phyloP scores from a whole-genome alignment of 2,797 vertebrate species.

The Percopsis omiscomaycus region DNA sequence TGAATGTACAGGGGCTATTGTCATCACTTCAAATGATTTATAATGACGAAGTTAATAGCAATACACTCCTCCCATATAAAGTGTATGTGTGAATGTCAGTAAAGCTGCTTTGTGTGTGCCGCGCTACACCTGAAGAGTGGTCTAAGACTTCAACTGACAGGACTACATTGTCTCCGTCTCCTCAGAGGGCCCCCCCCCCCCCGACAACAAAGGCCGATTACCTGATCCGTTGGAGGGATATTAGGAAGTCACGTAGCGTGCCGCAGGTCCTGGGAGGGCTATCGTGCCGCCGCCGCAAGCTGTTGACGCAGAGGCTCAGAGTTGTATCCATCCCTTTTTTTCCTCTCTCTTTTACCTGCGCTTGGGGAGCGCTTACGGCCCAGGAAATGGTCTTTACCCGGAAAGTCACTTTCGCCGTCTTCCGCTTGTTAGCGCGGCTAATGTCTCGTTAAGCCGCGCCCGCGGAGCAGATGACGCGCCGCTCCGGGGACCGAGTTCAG shows the following conservation, averaged over 20 bases:
- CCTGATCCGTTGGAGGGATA: conserved; percentile 71
- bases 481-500: too few relatives aligned
- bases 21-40: conserved; percentile 18
- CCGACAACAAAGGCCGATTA: conserved; percentile 69
- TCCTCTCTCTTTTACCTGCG: conserved; percentile 59
- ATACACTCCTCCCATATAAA: too few relatives aligned
- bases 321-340: conserved; percentile 61
- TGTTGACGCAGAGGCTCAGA: conserved; percentile 68
- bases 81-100: too few relatives aligned
- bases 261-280: conserved; percentile 63
- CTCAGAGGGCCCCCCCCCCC: conserved; percentile 48
- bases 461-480: not conserved
- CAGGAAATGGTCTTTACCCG: conserved; percentile 69
- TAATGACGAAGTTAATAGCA: too few relatives aligned
- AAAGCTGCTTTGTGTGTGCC: conserved; percentile 15
- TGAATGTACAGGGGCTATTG: not conserved
- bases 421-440: conserved; percentile 72
- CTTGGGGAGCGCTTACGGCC: conserved; percentile 72
- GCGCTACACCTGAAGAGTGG: conserved; percentile 11
- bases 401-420: conserved; percentile 74
- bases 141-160: too few relatives aligned
- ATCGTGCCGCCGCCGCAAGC: conserved; percentile 71
- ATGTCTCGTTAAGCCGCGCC: conserved; percentile 74
- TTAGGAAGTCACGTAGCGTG: conserved; percentile 67
- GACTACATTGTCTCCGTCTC: conserved; percentile 42